A percentile compares a stretch with the other conserved stretches of the same genome.
Conservation (phyloP, 1,140 invertebrate genomes). For the Sinella curviseta region DNA sequence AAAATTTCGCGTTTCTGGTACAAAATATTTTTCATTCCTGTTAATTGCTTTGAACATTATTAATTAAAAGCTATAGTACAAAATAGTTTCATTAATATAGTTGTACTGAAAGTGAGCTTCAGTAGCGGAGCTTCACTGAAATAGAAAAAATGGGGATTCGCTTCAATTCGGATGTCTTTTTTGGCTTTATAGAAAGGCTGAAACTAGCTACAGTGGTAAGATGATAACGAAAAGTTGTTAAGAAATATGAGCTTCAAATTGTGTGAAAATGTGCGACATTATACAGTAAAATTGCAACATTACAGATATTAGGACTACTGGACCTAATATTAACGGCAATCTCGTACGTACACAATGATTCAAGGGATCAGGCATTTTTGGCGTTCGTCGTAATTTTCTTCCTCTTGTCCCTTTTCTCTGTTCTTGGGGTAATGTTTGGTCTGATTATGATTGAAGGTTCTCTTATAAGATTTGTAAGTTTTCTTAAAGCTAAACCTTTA, state of each 20-base stretch:
- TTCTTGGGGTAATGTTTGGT: slow-evolving; percentile 10
- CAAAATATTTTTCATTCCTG: no score
- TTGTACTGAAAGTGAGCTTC: no score
- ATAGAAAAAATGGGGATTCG: no score
- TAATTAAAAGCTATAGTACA: no score
- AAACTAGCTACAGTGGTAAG: slow-evolving; percentile 32
- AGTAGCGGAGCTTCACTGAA: no score
- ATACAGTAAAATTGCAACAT: neutral
- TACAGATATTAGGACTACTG: slow-evolving; percentile 32
- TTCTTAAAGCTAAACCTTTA: neutral
- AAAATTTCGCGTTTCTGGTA: no score
- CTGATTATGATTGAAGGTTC: neutral
- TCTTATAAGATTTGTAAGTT: slow-evolving; percentile 11
- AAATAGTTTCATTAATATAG: no score
- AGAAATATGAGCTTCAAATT: neutral
- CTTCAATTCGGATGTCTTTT: slow-evolving; percentile 19
- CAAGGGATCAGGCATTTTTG: slow-evolving; percentile 34
- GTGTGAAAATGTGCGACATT: neutral
- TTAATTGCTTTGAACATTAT: no score
- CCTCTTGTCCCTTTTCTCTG: neutral
- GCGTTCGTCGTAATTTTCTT: slow-evolving; percentile 34
- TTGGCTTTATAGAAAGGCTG: slow-evolving; percentile 14
- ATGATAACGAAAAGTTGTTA: neutral
- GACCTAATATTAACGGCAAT: slow-evolving; percentile 16
- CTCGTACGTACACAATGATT: neutral